Conservation (phyloP, 53 echinoderm and acorn worm genomes). For the Henricia sp. region DNA sequence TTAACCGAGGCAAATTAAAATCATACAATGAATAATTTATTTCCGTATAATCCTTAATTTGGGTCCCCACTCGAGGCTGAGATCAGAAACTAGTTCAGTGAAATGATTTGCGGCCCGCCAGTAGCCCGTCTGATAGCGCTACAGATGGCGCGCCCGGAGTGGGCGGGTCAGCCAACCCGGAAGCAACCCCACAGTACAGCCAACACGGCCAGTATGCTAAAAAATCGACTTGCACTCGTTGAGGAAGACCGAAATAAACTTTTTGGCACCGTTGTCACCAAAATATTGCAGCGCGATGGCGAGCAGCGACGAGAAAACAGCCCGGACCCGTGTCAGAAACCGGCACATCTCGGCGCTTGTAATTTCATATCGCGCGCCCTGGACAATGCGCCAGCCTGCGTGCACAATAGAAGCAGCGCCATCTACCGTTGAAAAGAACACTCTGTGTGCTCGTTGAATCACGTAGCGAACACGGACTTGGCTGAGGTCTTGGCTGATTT, state of each 20-base stretch:
- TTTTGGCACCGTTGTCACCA: slow-evolving; percentile 59
- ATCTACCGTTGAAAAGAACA: slow-evolving; percentile 61
- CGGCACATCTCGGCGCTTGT: slow-evolving; percentile 56
- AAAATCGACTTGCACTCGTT: neutral
- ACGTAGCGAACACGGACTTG: slow-evolving; percentile 33
- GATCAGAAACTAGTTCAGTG: slow-evolving; percentile 27
- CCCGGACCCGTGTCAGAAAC: slow-evolving; percentile 52
- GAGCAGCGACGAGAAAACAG: slow-evolving; percentile 23
- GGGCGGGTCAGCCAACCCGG: slow-evolving; percentile 60
- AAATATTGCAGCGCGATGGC: slow-evolving; percentile 49
- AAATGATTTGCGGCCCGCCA: slow-evolving; percentile 26
- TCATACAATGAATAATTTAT: slow-evolving; percentile 64
- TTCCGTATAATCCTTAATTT: slow-evolving; percentile 53
- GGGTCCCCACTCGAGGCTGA: slow-evolving; percentile 29
- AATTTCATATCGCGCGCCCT: slow-evolving; percentile 42
- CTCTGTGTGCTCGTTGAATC: slow-evolving; percentile 41
- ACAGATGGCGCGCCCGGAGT: slow-evolving; percentile 40
- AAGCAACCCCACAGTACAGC: slow-evolving; percentile 31
- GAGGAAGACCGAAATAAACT: slow-evolving; percentile 35
- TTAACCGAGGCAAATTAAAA: slow-evolving; percentile 51
- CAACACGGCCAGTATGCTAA: neutral
- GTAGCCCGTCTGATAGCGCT: slow-evolving; percentile 14
- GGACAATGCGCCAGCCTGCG: slow-evolving; percentile 50
- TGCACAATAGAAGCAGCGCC: slow-evolving; percentile 55
- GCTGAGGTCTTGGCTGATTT: neutral